Evolutionary conservation across 1,140 invertebrate species (phyloP).

Genomic region (Matsumurasca onukii): DNA sequence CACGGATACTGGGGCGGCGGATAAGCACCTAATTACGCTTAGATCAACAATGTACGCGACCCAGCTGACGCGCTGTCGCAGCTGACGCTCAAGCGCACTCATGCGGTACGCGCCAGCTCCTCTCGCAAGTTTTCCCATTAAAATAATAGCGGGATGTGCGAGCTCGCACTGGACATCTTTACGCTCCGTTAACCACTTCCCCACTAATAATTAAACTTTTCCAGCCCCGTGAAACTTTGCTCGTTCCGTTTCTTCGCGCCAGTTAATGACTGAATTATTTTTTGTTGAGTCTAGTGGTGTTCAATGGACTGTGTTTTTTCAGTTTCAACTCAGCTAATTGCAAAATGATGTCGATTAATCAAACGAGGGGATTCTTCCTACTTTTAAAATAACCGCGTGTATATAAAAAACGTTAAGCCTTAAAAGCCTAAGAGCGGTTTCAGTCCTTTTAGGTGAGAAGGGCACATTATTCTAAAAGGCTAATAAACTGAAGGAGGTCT

Average conservation of each 20-base stretch:
- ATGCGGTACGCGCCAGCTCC: not conserved
- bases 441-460: too few relatives aligned
- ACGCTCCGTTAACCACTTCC: constrained; percentile 13
- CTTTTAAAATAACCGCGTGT: too few relatives aligned
- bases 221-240: constrained; percentile 15
- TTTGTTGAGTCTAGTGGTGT: too few relatives aligned
- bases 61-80: not conserved
- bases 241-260: not conserved
- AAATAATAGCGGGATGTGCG: constrained; percentile 1
- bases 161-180: constrained; percentile 19
- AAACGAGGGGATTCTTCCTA: too few relatives aligned
- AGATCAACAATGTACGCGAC: not conserved
- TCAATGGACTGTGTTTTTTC: too few relatives aligned
- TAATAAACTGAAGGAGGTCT: too few relatives aligned
- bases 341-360: too few relatives aligned
- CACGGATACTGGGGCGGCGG: not conserved
- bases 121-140: constrained; percentile 12
- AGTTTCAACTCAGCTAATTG: too few relatives aligned
- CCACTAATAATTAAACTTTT: constrained; percentile 26
- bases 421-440: too few relatives aligned
- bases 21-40: not conserved
- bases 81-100: not conserved
- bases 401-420: too few relatives aligned
- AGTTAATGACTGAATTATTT: too few relatives aligned
- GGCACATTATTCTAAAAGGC: too few relatives aligned